Conservation (phyloP, 2,797 vertebrate genomes). For the Myotis pilosus region DNA sequence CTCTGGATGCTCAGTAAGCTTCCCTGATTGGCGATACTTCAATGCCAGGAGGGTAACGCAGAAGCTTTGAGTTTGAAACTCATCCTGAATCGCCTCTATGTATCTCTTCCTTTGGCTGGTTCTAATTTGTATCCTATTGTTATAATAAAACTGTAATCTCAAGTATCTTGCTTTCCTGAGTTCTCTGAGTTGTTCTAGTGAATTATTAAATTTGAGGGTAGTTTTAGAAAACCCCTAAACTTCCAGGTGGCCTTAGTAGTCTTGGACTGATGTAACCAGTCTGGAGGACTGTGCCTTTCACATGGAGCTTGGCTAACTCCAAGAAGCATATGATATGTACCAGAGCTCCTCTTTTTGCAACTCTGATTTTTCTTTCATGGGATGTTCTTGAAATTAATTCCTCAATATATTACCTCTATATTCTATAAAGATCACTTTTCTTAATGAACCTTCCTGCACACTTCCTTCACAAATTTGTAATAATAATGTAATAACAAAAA, state of each 20-base stretch:
- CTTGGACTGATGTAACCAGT: neutral
- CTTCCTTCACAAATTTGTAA: neutral
- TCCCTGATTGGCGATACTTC: neutral
- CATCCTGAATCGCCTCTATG: neutral
- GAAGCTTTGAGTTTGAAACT: neutral
- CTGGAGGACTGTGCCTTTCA: neutral
- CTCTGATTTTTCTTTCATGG: neutral
- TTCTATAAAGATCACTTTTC: conserved; percentile 7
- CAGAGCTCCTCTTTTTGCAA: neutral
- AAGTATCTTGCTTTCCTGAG: neutral
- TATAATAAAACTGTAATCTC: neutral
- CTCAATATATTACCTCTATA: neutral
- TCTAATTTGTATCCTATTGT: neutral
- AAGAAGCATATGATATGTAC: neutral
- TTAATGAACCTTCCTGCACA: neutral
- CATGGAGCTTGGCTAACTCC: neutral
- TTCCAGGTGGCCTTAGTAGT: neutral
- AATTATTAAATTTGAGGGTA: neutral
- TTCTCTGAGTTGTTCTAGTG: neutral
- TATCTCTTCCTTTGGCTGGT: neutral
- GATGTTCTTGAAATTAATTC: neutral
- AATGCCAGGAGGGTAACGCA: neutral
- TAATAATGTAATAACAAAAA: conserved; percentile 6
- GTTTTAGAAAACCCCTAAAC: neutral
- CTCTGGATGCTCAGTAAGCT: neutral